These are phyloP conservation scores for Cephus cinctus DNA, from an alignment of 1,140 invertebrate genomes.

Conservation along the genomic window DNA sequence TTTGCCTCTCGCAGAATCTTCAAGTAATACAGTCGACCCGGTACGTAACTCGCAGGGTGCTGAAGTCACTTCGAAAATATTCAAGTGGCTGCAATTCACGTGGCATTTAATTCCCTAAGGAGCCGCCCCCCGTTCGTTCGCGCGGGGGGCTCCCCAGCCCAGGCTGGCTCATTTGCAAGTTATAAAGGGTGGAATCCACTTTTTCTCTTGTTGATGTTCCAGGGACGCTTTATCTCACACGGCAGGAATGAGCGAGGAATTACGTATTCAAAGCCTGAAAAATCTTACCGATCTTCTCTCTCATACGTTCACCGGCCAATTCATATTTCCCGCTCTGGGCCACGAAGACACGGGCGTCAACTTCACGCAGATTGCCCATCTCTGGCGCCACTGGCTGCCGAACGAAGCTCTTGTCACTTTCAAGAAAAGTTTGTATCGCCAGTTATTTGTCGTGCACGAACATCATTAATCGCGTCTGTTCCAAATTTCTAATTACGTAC, in stretches of 20 bases:
- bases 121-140: too few relatives aligned
- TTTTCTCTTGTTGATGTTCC: conserved; percentile 37
- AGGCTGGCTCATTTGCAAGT: not conserved
- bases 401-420: conserved; percentile 76
- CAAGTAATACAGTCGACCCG: too few relatives aligned
- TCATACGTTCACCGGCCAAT: conserved; percentile 76
- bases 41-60: too few relatives aligned
- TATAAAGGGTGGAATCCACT: not conserved
- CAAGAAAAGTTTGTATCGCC: conserved; percentile 66
- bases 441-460: too few relatives aligned
- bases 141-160: too few relatives aligned
- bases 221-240: conserved; percentile 67
- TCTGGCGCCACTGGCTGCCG: conserved; percentile 81
- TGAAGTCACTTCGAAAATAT: too few relatives aligned
- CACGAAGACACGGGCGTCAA: conserved; percentile 72
- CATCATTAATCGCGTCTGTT: too few relatives aligned
- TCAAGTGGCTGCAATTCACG: too few relatives aligned
- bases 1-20: too few relatives aligned
- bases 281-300: conserved; percentile 76
- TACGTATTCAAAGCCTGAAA: conserved; percentile 67
- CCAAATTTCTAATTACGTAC: too few relatives aligned
- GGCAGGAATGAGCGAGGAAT: conserved; percentile 59
- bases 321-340: conserved; percentile 79
- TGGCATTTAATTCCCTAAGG: too few relatives aligned
- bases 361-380: conserved; percentile 64